Conservation (phyloP, 1,140 invertebrate genomes). For the Laodelphax striatellus region DNA sequence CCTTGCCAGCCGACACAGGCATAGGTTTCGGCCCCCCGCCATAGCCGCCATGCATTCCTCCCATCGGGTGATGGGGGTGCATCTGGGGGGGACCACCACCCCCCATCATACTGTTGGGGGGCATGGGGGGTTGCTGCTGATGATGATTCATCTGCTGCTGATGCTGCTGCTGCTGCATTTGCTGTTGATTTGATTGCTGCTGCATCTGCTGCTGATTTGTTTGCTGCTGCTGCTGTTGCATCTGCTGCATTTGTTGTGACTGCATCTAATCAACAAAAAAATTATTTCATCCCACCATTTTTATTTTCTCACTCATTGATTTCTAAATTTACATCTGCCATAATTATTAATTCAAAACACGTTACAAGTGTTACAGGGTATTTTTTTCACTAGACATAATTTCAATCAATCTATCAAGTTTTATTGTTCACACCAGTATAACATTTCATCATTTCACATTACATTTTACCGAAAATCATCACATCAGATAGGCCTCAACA, state of each 20-base stretch:
- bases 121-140: background rate
- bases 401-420: too few relatives aligned
- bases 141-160: constrained; percentile 6
- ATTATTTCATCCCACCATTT: too few relatives aligned
- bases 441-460: too few relatives aligned
- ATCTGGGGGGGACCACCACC: constrained; percentile 39
- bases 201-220: background rate
- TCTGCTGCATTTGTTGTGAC: constrained; percentile 9
- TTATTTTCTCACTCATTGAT: too few relatives aligned
- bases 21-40: constrained; percentile 49
- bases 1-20: constrained; percentile 81
- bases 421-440: too few relatives aligned
- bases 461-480: too few relatives aligned
- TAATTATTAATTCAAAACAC: too few relatives aligned
- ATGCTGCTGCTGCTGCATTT: constrained; percentile 7
- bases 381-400: too few relatives aligned
- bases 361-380: too few relatives aligned
- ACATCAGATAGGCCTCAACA: too few relatives aligned
- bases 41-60: too few relatives aligned
- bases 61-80: constrained; percentile 29
- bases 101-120: constrained; percentile 35
- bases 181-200: background rate
- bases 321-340: too few relatives aligned
- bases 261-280: background rate
- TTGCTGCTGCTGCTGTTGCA: constrained; percentile 1